A percentile compares a stretch with the other conserved stretches of the same genome.
phyloP scores from a whole-genome alignment of 2,888 invertebrate species.

The Stenchaetothrips biformis region DNA sequence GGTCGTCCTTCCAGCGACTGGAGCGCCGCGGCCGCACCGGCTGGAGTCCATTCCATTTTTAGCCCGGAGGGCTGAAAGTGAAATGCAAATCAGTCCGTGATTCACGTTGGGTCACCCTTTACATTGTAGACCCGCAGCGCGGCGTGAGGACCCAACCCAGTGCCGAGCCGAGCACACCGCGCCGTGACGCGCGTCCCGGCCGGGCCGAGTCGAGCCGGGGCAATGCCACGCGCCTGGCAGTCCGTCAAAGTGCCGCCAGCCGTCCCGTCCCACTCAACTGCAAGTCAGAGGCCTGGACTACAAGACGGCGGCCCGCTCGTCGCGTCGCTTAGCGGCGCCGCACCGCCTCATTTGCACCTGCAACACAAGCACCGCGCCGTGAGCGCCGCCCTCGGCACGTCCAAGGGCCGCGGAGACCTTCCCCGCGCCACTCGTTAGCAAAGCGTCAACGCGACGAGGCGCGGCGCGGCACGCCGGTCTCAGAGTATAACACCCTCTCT shows the following conservation, averaged over 20 bases:
- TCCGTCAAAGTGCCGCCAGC: not conserved
- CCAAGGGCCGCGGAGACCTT: not conserved
- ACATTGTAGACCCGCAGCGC: not conserved
- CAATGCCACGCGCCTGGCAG: not conserved
- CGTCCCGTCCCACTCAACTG: no score
- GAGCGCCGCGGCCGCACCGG: not conserved
- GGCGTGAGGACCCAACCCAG: not conserved
- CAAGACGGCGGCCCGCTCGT: no score
- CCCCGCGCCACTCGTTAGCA: not conserved
- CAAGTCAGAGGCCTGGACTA: no score
- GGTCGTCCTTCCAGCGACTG: not conserved
- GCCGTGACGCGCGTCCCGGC: not conserved
- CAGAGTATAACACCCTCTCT: not conserved
- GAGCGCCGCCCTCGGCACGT: not conserved
- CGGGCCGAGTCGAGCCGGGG: not conserved
- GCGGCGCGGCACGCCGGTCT: not conserved
- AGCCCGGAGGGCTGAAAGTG: not conserved
- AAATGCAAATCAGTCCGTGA: slow-evolving; percentile 9
- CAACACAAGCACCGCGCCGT: not conserved
- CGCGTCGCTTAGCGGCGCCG: not conserved
- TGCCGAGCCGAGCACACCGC: not conserved
- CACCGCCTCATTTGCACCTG: slow-evolving; percentile 17
- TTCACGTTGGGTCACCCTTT: not conserved
- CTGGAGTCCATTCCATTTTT: not conserved
- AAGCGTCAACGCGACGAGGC: no score